phyloP scores from a whole-genome alignment of 2,113 vertebrate species.

The Malurus cyaneus region DNA sequence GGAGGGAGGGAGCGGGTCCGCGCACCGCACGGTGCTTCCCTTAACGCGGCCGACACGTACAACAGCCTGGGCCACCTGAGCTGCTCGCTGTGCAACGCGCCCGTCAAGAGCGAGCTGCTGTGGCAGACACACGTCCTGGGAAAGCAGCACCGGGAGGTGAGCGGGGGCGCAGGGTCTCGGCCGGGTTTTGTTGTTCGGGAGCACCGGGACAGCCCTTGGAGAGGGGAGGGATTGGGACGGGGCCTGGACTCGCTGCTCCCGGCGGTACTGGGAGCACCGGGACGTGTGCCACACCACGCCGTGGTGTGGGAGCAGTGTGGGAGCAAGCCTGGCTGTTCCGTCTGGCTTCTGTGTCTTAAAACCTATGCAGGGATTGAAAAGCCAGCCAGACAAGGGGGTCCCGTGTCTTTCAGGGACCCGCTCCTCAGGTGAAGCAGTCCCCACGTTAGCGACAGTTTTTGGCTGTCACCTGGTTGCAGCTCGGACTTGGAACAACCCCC shows the following conservation, averaged over 20 bases:
- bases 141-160: slow-evolving; percentile 88
- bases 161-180: not conserved
- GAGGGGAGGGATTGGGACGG: rapidly evolving
- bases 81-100: slow-evolving; percentile 83
- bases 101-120: slow-evolving; percentile 88
- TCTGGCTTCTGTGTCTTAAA: not conserved
- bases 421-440: too few relatives aligned
- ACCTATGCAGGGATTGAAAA: rapidly evolving
- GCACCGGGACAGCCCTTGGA: rapidly evolving
- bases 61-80: slow-evolving; percentile 88
- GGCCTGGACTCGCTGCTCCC: not conserved
- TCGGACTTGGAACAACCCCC: not conserved
- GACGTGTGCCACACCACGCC: too few relatives aligned
- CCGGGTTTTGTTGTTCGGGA: not conserved
- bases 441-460: not conserved
- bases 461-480: not conserved
- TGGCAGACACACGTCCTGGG: slow-evolving; percentile 93
- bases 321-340: rapidly evolving
- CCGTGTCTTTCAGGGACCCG: rapidly evolving
- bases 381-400: not conserved
- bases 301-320: rapidly evolving
- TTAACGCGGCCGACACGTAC: slow-evolving; percentile 77
- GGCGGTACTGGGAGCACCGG: rapidly evolving
- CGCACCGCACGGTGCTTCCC: slow-evolving; percentile 10
- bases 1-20: too few relatives aligned